phyloP scores from a whole-genome alignment of 1,140 invertebrate species.

The Lordiphosa collinella region DNA sequence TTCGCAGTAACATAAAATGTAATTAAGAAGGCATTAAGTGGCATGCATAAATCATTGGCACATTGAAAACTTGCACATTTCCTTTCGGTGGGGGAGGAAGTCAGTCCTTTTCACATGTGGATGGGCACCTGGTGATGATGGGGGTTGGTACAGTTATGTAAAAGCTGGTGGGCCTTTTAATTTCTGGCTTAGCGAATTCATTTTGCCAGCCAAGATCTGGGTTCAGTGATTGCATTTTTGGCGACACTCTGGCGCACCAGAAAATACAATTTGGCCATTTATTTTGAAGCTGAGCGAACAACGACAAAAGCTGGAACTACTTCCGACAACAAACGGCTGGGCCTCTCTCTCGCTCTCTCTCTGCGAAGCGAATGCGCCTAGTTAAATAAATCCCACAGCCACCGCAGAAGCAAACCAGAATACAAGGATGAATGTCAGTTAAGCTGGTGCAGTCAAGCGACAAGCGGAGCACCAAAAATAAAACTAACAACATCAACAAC shows the following conservation, averaged over 20 bases:
- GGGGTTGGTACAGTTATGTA: constrained; percentile 21
- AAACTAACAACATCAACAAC: constrained; percentile 30
- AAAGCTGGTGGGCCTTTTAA: constrained; percentile 1
- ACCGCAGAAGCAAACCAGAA: constrained; percentile 27
- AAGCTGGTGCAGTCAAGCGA: constrained; percentile 68
- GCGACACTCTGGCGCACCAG: constrained; percentile 54
- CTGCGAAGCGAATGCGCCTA: constrained; percentile 49
- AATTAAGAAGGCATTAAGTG: constrained; percentile 75
- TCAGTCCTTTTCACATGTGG: constrained; percentile 14
- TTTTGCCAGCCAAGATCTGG: constrained; percentile 52
- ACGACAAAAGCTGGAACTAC: constrained; percentile 34
- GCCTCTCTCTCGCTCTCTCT: constrained; percentile 13
- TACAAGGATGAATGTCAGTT: constrained; percentile 31
- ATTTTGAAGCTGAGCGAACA: constrained; percentile 31
- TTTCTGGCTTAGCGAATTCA: not conserved
- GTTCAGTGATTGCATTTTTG: constrained; percentile 62
- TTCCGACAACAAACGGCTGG: constrained; percentile 36
- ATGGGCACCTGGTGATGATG: constrained; percentile 19
- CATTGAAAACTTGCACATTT: constrained; percentile 45
- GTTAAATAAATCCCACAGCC: constrained; percentile 58
- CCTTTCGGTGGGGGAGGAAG: not conserved
- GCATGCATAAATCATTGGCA: constrained; percentile 64
- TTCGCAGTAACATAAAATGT: constrained; percentile 55
- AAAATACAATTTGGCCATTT: constrained; percentile 42
- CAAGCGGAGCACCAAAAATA: constrained; percentile 30